Percentiles rank a stretch among this genome's conserved stretches.
These are phyloP conservation scores for Drosophila subquinaria DNA, from an alignment of 2,888 invertebrate species.

Conservation along the genomic window DNA sequence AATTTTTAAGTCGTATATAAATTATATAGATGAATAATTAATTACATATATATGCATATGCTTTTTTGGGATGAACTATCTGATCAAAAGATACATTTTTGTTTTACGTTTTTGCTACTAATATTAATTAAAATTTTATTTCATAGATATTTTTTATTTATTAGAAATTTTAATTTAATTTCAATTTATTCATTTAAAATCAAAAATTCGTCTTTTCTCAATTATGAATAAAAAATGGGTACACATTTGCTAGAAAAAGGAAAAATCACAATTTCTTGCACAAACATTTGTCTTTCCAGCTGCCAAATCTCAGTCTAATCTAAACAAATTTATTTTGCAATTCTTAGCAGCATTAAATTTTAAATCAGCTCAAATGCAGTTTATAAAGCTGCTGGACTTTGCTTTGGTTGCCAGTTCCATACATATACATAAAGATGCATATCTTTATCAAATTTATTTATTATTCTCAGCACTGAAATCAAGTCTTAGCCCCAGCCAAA, in stretches of 20 bases:
- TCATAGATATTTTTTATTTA: too few species aligned
- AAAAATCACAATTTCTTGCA: background rate
- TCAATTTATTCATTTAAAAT: background rate
- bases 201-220: background rate
- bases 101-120: too few species aligned
- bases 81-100: too few species aligned
- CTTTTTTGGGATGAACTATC: too few species aligned
- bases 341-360: background rate
- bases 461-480: background rate
- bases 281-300: background rate
- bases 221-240: background rate
- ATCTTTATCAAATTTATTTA: slow-evolving; percentile 2
- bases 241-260: background rate
- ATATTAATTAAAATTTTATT: too few species aligned
- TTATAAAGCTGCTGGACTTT: background rate
- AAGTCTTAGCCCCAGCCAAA: background rate
- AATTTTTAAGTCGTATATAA: too few species aligned
- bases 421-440: background rate
- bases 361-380: background rate
- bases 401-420: background rate
- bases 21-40: too few species aligned
- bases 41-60: too few species aligned
- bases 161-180: background rate
- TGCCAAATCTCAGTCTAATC: background rate
- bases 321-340: background rate